phyloP scores from a whole-genome alignment of 1,140 invertebrate genomes.

The Cyclina sinensis region DNA sequence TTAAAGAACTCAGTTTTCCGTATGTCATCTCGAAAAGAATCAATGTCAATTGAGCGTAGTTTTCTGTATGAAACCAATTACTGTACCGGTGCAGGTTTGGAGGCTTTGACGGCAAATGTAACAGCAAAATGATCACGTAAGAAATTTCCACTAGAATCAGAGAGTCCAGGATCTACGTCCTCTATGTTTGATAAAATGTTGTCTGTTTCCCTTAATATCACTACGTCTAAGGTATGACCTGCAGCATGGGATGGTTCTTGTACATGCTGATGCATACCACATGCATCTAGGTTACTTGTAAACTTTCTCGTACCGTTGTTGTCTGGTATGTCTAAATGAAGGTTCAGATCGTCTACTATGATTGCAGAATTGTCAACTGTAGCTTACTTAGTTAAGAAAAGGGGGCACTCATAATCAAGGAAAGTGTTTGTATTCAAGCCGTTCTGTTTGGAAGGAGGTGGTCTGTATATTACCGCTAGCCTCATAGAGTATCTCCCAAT shows the following conservation, averaged over 20 bases:
- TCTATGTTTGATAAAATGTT: slow-evolving; percentile 12
- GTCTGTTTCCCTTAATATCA: slow-evolving; percentile 48
- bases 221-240: slow-evolving; percentile 32
- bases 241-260: slow-evolving; percentile 23
- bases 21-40: no score
- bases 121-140: slow-evolving; percentile 27
- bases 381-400: slow-evolving; percentile 23
- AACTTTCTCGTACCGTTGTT: neutral
- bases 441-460: slow-evolving; percentile 40
- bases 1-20: no score
- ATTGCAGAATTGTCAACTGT: slow-evolving; percentile 20
- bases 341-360: neutral
- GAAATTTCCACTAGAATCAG: slow-evolving; percentile 11
- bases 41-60: neutral
- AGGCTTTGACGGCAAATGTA: no score
- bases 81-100: no score
- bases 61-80: neutral
- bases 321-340: slow-evolving; percentile 21
- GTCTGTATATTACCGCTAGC: slow-evolving; percentile 43
- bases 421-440: slow-evolving; percentile 33
- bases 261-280: slow-evolving; percentile 54
- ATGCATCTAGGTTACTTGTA: neutral
- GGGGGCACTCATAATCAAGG: slow-evolving; percentile 25
- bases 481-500: slow-evolving; percentile 1
- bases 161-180: no score